Evolutionary conservation across 2,888 invertebrate genomes (phyloP), one percentile per base, ranked within the genome.

Genomic region (Phaonia tiefii): DNA sequence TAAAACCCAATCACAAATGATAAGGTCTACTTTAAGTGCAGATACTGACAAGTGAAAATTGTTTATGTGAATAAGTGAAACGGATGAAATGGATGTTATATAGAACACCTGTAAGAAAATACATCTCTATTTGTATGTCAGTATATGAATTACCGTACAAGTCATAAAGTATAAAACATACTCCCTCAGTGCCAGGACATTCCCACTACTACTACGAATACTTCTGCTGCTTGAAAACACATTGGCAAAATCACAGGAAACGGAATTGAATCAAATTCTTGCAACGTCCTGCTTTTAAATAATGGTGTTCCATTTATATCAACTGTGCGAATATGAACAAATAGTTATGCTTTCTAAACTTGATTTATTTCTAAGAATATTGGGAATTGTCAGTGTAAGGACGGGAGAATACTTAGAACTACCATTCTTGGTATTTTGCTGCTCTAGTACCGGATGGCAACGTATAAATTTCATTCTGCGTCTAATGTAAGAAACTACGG

Each of bases 221-320:
- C 31, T 31, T 8, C 8, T 3, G n/a, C n/a, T 31, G 3, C 3
- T 31, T 5, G 3, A 31, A 31, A 31, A 31, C 8, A 31, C 31
- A 31, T 8, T 31, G 31, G 31, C 31, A 31, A 31, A 31, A 31
- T 31, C 31, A 31, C 31, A 54, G 54, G 54, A 54, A 54, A 25
- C 63, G 63, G 63, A 63, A 63, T 39, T 63, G 42, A 63, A 63
- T 63, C 63, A 63, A 63, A 63, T 42, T 63, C n/a, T n/a, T n/a
- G n/a, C n/a, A n/a, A n/a, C 20, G 10, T 20, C 42, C 11, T 1
- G 13, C 54, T 10, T 25, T 3, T 54, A 25, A 54, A 25, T 31
- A 31, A 31, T 54, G 13, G 22, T 11, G 4, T 44, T 2, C 31
- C 31, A 8, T 31, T 8, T 31, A 8, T 31, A 31, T 8, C 4